Evolutionary conservation across 2,888 invertebrate species (phyloP), one percentile per base, ranked within the genome.

Genomic region (Apeira syringaria): DNA sequence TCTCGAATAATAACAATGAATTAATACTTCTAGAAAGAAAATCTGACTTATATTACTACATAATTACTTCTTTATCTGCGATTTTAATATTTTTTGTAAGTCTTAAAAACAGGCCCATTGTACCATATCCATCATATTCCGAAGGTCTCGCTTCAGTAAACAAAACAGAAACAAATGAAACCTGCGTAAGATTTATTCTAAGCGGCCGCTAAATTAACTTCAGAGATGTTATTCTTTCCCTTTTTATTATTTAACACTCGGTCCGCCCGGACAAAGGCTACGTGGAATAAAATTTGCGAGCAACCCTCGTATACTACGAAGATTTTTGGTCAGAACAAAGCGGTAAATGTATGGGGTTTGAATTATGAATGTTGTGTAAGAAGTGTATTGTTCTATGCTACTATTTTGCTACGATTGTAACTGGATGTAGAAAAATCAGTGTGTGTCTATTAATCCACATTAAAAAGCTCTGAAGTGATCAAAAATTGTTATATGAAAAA

Each of bases 171-270:
- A 64, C 62, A 74, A 77, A 73, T 64, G 68, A 67, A 71, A 67
- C 65, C 64, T 50, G 54, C 45, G 47, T 47, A 62, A 73, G 71
- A 77, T 78, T 80, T 79, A 76, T 76, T 71, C 53, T 65, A 64
- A 68, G 61, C 70, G 62, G 63, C 60, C 59, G 64, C 59, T 62
- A 70, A 74, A 75, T 74, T 74, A 71, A 72, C 73, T 68, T 47
- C 55, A 56, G 63, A 63, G 66, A 72, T 68, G 70, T 72, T 71
- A 68, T 63, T 67, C 63, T 56, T 61, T 68, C 63, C 63, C 51
- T 65, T 74, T 75, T 70, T 72, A 71, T 75, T 73, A 74, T 72
- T 72, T 73, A 73, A 60, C 64, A 66, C 67, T 61, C 58, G 50
- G 56, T 52, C 54, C 50, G 56, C 11, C 48, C 56, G 62, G 57